Evolutionary conservation across 2,797 vertebrate genomes (phyloP).

Genomic region (Anolis apletophallus): DNA sequence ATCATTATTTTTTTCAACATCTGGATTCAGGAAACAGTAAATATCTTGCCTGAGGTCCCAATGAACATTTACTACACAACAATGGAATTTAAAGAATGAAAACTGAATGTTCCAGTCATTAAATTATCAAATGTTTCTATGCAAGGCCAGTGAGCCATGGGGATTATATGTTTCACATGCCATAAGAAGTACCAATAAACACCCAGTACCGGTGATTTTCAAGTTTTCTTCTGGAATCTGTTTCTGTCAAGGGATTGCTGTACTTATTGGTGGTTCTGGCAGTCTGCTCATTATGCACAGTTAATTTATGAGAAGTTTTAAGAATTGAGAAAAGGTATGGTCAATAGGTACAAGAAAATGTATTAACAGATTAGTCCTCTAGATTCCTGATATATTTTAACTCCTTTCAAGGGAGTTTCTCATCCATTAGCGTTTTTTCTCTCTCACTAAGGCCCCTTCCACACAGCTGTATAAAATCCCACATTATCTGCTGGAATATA

Average conservation of each 20-base stretch:
- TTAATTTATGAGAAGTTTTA: neutral
- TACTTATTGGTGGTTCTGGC: neutral
- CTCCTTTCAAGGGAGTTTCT: neutral
- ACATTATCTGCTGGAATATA: too few relatives aligned
- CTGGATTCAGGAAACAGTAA: slow-evolving; percentile 66
- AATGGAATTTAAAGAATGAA: slow-evolving; percentile 61
- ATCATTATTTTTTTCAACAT: slow-evolving; percentile 50
- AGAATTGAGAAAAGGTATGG: neutral
- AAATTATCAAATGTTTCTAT: slow-evolving; percentile 57
- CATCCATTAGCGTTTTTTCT: neutral
- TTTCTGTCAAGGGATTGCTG: neutral
- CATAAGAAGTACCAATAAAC: neutral
- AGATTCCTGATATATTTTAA: neutral
- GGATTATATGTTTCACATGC: slow-evolving; percentile 11
- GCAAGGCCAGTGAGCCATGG: slow-evolving; percentile 37
- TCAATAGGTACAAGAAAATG: neutral
- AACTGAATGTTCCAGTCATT: slow-evolving; percentile 49
- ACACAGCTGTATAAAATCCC: too few relatives aligned
- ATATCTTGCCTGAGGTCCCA: slow-evolving; percentile 53
- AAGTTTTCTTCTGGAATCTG: slow-evolving; percentile 3
- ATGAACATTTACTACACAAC: slow-evolving; percentile 64
- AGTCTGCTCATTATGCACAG: neutral
- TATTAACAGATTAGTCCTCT: neutral
- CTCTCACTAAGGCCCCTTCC: too few relatives aligned
- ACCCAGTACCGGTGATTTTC: neutral